Evolutionary conservation across 2,797 vertebrate species (phyloP).

Genomic region (Nannoperca obscura): DNA sequence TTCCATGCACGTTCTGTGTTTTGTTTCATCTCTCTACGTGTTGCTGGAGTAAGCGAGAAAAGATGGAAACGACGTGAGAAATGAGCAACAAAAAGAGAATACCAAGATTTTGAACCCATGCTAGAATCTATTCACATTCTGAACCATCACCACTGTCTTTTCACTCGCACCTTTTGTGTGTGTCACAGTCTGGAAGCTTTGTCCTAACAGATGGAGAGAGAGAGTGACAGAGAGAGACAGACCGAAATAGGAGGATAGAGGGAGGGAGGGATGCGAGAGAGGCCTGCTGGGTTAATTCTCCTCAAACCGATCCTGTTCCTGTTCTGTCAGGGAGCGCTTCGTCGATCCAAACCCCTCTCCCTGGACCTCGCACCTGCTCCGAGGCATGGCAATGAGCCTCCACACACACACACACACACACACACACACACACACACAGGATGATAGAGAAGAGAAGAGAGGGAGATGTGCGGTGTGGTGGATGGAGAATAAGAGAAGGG

Average conservation of each 20-base stretch:
- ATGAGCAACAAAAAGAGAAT: constrained; percentile 29
- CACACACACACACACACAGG: constrained; percentile 14
- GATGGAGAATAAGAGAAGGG: constrained; percentile 43
- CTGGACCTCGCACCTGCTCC: constrained; percentile 74
- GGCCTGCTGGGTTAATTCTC: constrained; percentile 83
- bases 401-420: constrained; percentile 19
- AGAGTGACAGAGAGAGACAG: constrained; percentile 40
- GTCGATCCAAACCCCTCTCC: constrained; percentile 72
- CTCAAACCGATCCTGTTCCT: constrained; percentile 81
- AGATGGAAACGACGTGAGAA: constrained; percentile 4
- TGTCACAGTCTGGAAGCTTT: constrained; percentile 66
- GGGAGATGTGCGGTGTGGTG: constrained; percentile 35
- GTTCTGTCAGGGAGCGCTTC: constrained; percentile 75
- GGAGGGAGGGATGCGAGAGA: constrained; percentile 23
- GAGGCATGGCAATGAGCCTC: constrained; percentile 76
- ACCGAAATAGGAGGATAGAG: neutral
- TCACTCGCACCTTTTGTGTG: constrained; percentile 39
- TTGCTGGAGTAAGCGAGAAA: neutral
- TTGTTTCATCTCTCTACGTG: neutral
- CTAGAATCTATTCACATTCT: constrained; percentile 30
- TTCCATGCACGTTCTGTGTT: neutral
- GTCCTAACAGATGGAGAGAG: constrained; percentile 70
- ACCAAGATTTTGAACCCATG: neutral
- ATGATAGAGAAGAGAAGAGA: constrained; percentile 51
- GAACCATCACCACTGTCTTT: constrained; percentile 48